phyloP scores from a whole-genome alignment of 2,888 invertebrate genomes.

The Thereva unica region DNA sequence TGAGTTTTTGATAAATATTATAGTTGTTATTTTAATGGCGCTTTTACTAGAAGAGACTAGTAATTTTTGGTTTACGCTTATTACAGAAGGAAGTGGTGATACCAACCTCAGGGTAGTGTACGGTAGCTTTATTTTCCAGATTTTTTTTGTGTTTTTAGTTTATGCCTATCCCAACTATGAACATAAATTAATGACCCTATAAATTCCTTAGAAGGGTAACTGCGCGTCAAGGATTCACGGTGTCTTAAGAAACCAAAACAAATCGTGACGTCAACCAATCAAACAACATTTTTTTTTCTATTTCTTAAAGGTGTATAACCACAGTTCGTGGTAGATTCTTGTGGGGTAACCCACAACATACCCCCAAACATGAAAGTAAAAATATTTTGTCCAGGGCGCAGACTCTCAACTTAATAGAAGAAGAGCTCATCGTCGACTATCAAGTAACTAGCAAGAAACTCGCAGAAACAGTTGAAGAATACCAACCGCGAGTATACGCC shows the following conservation, averaged over 20 bases:
- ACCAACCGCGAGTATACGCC: constrained; percentile 17
- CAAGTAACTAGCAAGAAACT: constrained; percentile 2
- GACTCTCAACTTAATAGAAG: constrained; percentile 13
- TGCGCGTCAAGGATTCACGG: too few species aligned
- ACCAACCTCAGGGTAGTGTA: too few species aligned
- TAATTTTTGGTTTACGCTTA: too few species aligned
- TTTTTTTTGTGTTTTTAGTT: too few species aligned
- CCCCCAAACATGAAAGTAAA: neutral
- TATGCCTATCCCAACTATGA: too few species aligned
- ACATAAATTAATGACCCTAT: too few species aligned
- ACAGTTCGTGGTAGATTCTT: neutral
- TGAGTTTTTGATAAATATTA: too few species aligned
- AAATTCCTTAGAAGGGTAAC: too few species aligned
- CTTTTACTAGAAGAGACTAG: too few species aligned
- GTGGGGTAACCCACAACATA: neutral
- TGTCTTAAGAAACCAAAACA: constrained; percentile 9
- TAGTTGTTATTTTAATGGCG: too few species aligned
- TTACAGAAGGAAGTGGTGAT: too few species aligned
- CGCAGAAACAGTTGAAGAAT: constrained; percentile 19
- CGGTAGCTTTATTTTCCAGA: too few species aligned
- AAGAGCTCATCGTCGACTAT: neutral
- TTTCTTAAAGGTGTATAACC: neutral
- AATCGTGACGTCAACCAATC: constrained; percentile 23
- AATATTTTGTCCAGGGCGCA: constrained; percentile 1
- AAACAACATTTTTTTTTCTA: neutral